Percentiles rank a stretch among this genome's conserved stretches.
Conservation (phyloP, 2,113 vertebrate species). For the Rhabdomys dilectus region DNA sequence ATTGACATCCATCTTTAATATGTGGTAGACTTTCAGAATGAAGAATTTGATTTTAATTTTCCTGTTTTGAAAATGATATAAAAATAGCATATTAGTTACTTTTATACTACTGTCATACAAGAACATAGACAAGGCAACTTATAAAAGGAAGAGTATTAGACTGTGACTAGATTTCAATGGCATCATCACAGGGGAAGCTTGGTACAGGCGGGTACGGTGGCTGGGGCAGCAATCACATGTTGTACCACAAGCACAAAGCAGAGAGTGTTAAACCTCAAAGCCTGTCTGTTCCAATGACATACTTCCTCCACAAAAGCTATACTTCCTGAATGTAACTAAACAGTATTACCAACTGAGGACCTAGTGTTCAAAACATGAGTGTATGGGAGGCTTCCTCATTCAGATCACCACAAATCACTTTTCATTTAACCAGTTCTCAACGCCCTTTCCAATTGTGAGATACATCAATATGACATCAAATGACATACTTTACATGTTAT, state of each 20-base stretch:
- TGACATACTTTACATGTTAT: not conserved
- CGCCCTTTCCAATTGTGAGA: not conserved
- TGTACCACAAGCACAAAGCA: not conserved
- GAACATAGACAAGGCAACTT: not conserved
- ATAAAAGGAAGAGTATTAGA: not conserved
- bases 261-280: not conserved
- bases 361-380: not conserved
- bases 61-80: not conserved
- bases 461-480: not conserved
- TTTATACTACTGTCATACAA: not conserved
- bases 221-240: not conserved
- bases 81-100: not conserved
- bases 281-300: too few species aligned
- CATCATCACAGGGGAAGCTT: not conserved
- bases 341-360: not conserved
- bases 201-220: too few species aligned
- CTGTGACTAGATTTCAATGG: not conserved
- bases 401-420: not conserved
- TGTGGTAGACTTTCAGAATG: not conserved
- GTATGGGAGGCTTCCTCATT: not conserved
- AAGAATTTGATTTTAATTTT: not conserved
- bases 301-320: not conserved
- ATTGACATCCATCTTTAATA: not conserved
- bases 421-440: not conserved
- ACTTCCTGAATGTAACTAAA: not conserved